Percentiles rank a stretch among this genome's conserved stretches.
Conservation (phyloP, 2,113 vertebrate species). For the Isurus oxyrinchus region DNA sequence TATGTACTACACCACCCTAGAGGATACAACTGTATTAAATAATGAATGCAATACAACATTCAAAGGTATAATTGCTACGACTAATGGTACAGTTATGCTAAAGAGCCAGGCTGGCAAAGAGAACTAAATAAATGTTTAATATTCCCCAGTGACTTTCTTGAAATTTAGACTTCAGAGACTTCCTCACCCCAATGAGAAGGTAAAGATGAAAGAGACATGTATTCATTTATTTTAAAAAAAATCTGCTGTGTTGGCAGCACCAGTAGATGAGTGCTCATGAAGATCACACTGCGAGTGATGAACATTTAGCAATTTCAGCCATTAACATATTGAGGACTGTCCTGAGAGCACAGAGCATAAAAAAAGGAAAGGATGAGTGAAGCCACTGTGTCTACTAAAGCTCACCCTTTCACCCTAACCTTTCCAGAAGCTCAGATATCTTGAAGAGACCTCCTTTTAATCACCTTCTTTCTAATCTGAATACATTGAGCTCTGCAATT, state of each 20-base stretch:
- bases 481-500: not conserved
- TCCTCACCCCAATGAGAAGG: not conserved
- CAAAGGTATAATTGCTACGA: constrained; percentile 22
- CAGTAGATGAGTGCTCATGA: not conserved
- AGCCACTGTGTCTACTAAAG: not conserved
- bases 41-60: constrained; percentile 11
- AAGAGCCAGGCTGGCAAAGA: constrained; percentile 18
- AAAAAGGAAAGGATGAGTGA: not conserved
- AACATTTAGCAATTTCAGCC: not conserved
- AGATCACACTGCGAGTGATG: not conserved
- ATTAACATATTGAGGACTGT: not conserved
- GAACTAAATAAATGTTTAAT: constrained; percentile 34
- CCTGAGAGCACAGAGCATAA: not conserved
- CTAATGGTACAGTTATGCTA: constrained; percentile 17
- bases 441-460: not conserved
- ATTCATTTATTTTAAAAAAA: not conserved
- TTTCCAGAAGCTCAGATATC: no score
- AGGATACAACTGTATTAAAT: constrained; percentile 19
- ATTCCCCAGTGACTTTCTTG: constrained; percentile 14
- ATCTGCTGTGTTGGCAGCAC: not conserved
- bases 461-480: not conserved
- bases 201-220: constrained; percentile 8
- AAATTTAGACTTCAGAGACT: not conserved
- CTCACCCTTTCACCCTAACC: no score
- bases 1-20: not conserved